These are phyloP conservation scores for Mustela erminea DNA, from an alignment of 2,797 vertebrate species.

Conservation along the genomic window DNA sequence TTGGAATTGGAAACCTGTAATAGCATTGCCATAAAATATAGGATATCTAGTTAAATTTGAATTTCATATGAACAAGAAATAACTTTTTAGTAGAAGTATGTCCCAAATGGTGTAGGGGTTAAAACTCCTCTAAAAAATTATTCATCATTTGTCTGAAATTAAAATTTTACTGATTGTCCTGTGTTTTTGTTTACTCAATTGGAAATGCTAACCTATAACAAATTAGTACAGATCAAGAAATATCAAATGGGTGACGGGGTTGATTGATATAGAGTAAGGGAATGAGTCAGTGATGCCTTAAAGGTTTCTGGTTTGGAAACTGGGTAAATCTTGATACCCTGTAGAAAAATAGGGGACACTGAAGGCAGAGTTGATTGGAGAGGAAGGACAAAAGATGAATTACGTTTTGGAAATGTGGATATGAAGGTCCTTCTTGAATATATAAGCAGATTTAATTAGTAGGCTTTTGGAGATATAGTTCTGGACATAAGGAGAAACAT, in stretches of 20 bases:
- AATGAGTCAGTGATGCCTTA: background rate
- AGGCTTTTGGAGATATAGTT: background rate
- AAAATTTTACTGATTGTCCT: background rate
- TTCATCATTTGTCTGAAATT: background rate
- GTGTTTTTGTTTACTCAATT: background rate
- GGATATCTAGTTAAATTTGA: background rate
- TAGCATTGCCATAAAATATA: background rate
- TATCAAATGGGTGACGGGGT: background rate
- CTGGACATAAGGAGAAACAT: background rate
- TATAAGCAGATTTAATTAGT: background rate
- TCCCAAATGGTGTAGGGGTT: background rate
- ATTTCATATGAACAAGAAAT: slow-evolving; percentile 2
- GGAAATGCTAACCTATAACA: background rate
- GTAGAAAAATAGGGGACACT: background rate
- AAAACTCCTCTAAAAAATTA: background rate
- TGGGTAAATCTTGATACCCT: background rate
- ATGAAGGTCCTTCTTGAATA: background rate
- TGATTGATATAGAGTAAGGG: background rate
- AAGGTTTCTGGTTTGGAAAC: background rate
- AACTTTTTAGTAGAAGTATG: background rate
- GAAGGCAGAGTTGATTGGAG: background rate
- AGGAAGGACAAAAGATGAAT: background rate
- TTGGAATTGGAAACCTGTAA: slow-evolving; percentile 6
- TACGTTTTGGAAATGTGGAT: background rate
- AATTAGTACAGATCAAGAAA: background rate